These are phyloP conservation scores for Phyllotreta striolata DNA, from an alignment of 2,888 invertebrate species.

Conservation along the genomic window DNA sequence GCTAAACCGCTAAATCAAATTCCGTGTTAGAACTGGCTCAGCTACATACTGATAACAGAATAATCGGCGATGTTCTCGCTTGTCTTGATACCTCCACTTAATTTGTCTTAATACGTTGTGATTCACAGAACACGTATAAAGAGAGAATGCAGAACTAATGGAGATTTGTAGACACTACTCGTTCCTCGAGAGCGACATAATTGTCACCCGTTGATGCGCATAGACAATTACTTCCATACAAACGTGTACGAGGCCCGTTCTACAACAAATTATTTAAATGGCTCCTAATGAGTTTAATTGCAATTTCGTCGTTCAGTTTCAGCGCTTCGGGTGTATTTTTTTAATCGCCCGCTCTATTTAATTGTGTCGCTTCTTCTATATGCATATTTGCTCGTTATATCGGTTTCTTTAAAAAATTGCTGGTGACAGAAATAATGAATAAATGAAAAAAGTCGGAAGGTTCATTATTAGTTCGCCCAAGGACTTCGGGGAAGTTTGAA, in stretches of 20 bases:
- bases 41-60: slow-evolving; percentile 6
- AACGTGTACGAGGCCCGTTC: slow-evolving; percentile 3
- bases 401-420: too few species aligned
- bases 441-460: slow-evolving; percentile 17
- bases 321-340: too few species aligned
- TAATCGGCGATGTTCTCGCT: slow-evolving; percentile 19
- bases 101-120: slow-evolving; percentile 18
- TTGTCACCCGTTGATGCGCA: slow-evolving; percentile 50
- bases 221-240: slow-evolving; percentile 41
- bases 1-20: slow-evolving; percentile 12
- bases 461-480: slow-evolving; percentile 20
- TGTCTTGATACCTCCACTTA: slow-evolving; percentile 23
- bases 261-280: too few species aligned
- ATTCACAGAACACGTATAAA: slow-evolving; percentile 17
- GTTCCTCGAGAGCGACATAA: slow-evolving; percentile 38
- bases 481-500: slow-evolving; percentile 13
- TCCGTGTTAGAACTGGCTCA: neutral
- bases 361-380: neutral
- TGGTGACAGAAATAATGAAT: neutral
- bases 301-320: slow-evolving; percentile 16
- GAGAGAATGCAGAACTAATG: slow-evolving; percentile 19
- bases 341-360: slow-evolving; percentile 22
- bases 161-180: slow-evolving; percentile 15
- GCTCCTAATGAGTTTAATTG: slow-evolving; percentile 1
- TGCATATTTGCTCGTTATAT: too few species aligned